Evolutionary conservation across 1,140 invertebrate genomes (phyloP).

Genomic region (Musca vetustissima): DNA sequence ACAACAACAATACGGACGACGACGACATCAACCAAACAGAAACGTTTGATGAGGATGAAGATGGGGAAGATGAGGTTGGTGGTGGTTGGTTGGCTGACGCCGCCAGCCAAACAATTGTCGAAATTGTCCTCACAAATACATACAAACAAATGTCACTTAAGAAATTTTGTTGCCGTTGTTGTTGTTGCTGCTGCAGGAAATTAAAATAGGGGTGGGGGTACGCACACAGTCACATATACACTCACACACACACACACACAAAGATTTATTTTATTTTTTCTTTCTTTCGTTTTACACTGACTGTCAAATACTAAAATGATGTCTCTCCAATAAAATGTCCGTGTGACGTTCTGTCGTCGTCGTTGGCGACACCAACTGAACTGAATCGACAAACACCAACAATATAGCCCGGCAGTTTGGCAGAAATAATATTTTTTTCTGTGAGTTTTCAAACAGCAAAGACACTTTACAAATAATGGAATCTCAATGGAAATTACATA

Average conservation of each 20-base stretch:
- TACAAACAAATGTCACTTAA: not conserved
- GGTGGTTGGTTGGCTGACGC: too few species aligned
- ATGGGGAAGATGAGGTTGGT: too few species aligned
- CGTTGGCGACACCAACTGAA: not conserved
- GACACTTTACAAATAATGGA: too few species aligned
- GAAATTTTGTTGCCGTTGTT: not conserved
- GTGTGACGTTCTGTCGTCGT: conserved; percentile 11
- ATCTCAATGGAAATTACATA: too few species aligned
- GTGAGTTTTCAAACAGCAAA: too few species aligned
- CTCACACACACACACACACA: not conserved
- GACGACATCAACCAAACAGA: not conserved
- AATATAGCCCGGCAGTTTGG: not conserved
- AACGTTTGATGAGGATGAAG: too few species aligned
- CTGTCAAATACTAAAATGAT: not conserved
- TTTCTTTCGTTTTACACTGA: not conserved
- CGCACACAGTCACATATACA: conserved; percentile 6
- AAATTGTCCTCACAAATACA: not conserved
- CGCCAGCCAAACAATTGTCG: not conserved
- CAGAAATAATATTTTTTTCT: not conserved
- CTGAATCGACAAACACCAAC: not conserved
- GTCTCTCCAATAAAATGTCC: not conserved
- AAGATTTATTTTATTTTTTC: too few species aligned
- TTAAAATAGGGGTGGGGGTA: not conserved
- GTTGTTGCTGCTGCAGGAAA: conserved; percentile 4
- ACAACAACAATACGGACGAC: not conserved